A percentile compares a stretch with the other conserved stretches of the same genome.
Conservation (phyloP, 37 sponge, comb jelly and placozoan genomes). For the Lycopodina hypogea region DNA sequence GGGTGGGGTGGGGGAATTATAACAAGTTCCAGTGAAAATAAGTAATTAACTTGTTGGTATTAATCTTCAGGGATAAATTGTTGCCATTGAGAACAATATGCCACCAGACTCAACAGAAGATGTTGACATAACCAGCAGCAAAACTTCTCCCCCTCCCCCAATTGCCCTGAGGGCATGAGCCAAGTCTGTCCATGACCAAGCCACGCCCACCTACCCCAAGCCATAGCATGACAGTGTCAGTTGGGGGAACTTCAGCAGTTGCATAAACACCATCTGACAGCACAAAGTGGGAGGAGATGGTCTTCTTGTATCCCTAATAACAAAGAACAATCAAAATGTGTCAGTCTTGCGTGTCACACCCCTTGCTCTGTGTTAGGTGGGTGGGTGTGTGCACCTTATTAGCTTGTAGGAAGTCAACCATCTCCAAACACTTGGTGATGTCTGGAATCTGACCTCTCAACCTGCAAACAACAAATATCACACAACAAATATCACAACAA, state of each 20-base stretch:
- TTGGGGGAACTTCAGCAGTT: slow-evolving; percentile 76
- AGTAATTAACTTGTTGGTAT: no score
- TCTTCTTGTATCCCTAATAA: slow-evolving; percentile 33
- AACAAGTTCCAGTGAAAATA: not conserved
- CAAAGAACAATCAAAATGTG: not conserved
- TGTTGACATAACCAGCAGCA: no score
- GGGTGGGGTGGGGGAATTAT: not conserved
- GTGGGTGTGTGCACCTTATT: slow-evolving; percentile 25
- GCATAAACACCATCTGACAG: slow-evolving; percentile 86
- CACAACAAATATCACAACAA: no score
- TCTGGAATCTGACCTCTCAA: slow-evolving; percentile 82
- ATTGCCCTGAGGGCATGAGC: no score
- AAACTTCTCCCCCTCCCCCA: no score
- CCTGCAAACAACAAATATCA: slow-evolving; percentile 22
- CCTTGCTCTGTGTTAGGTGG: no score
- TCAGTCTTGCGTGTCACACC: not conserved
- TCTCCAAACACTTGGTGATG: slow-evolving; percentile 76
- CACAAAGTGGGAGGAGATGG: slow-evolving; percentile 66
- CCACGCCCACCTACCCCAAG: slow-evolving; percentile 71
- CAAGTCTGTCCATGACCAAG: not conserved
- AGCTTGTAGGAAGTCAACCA: slow-evolving; percentile 47
- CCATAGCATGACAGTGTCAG: slow-evolving; percentile 84
- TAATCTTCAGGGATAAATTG: not conserved
- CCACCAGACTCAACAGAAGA: no score
- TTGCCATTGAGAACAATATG: not conserved